Evolutionary conservation across 2,113 vertebrate genomes (phyloP), one percentile per base, ranked within the genome.

Genomic region (Callithrix jacchus): DNA sequence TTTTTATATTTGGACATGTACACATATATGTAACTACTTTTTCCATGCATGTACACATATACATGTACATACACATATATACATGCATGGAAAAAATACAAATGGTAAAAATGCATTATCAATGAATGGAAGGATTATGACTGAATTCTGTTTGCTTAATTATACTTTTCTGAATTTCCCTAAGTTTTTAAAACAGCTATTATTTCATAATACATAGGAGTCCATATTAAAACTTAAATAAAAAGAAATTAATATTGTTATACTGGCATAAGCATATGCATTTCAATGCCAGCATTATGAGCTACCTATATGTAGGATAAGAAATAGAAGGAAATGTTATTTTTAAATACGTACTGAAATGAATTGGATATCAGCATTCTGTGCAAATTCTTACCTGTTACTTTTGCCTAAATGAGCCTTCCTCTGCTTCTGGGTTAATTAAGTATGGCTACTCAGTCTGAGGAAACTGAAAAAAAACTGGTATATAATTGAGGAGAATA

Each of bases 381-480:
- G 14, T 11, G 12, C 11, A 87, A 92, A 68, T 85, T 88, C 47
- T 82, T 47, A 70, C 42, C 77, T 82, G 5, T 58, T 64, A 11
- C 52, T 97, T 92, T 88, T 37, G 32, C 21, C 47, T n/a, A 89
- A 88, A 93, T 61, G 35, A 87, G 32, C 17, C 32, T 87, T 61
- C 40, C 54, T 85, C 30, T 77, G 58, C n/a, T 83, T 86, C 83
- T 52, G 23, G 52, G 70, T 58, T 91, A 92, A 95, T 80, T 87
- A 91, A 71, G 30, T 73, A 82, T 25, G 17, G 80, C n/a, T 54
- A 80, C 21, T 91, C 21, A 79, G 23, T 20, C 42, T 92, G 30
- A 73, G 20, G 23, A 96, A 87, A 77, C 54, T 17, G 52, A 6
- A 40, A 76, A 94, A 74, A 94, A 37, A 45, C 85, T 56, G 30